Base-by-base conservation (phyloP, 2,888 invertebrate genomes). In the Drosophila kambysellisi region DNA sequence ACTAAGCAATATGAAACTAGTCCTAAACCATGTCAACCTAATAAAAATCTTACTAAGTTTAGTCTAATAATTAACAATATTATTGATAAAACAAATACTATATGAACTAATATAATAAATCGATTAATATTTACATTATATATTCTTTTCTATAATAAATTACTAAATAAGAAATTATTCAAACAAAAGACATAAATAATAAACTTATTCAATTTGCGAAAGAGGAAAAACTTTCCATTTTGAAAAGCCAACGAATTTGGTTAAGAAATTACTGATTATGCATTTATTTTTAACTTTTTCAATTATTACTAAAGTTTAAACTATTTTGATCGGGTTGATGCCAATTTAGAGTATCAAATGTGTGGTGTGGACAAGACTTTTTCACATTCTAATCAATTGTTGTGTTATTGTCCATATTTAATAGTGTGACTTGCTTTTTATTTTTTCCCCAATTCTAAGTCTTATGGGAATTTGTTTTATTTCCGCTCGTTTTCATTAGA, bases 1-100 rank as follows among this genome's bases (percentile, higher is more conserved):
- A 91, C 90, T 96, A 96, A 95, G 94, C 95, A 95, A 95, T 96
- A 96, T 90, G 96, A 96, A 88, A 95, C 93, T 91, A 96, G 93
- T 0, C 96, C 96, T 92, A 96, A 94, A 0, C 96, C 96, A 95
- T 96, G 96, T 76, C 96, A 96, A 0, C 96, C 96, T 91, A 96
- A 94, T 92, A 96, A 94, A 50, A 30, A 17, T 48, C 48, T 48
- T 0, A 48, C 15, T 17, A 50, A 8, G 17, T 30, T 30, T 0
- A 30, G 30, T 8, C 17, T 30, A 48, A 29, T 48, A 29, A 48
- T 48, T 15, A 48, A 48, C 17, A 50, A 93, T 88, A 95, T 94
- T 94, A 96, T 96, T 6, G 95, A 96, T 79, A 94, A 88, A 68
- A 96, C 94, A 95, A 96, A 96, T 92, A n/a, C n/a, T n/a, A 95